Evolutionary conservation across 2,113 vertebrate species (phyloP).

Genomic region (Pygoscelis adeliae): DNA sequence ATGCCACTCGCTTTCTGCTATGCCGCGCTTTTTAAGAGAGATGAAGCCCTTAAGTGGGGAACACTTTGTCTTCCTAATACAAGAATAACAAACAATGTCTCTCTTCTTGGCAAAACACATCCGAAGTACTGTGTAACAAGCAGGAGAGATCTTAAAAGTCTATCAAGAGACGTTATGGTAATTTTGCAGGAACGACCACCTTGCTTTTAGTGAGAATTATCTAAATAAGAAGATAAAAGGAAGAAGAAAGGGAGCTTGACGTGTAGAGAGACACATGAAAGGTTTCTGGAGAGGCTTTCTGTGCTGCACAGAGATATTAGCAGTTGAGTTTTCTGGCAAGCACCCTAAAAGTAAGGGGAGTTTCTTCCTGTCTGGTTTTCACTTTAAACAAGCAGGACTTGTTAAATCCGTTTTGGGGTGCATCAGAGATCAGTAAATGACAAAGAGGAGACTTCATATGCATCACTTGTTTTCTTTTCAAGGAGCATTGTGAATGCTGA

Average conservation of each 20-base stretch:
- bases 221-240: slow-evolving; percentile 64
- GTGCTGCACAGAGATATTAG: background rate
- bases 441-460: background rate
- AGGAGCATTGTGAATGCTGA: background rate
- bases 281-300: slow-evolving; percentile 5
- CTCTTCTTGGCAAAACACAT: slow-evolving; percentile 34
- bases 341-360: background rate
- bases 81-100: slow-evolving; percentile 56
- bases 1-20: background rate
- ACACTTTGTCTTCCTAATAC: slow-evolving; percentile 57
- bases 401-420: background rate
- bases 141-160: slow-evolving; percentile 44
- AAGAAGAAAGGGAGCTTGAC: slow-evolving; percentile 39
- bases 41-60: slow-evolving; percentile 59
- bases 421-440: background rate
- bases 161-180: slow-evolving; percentile 44
- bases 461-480: background rate
- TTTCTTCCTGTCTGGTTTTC: slow-evolving; percentile 19
- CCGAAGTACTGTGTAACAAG: background rate
- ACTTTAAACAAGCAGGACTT: background rate
- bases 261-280: slow-evolving; percentile 59
- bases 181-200: slow-evolving; percentile 15
- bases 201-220: slow-evolving; percentile 61
- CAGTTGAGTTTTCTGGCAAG: slow-evolving; percentile 30
- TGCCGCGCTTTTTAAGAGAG: background rate